Evolutionary conservation across 2,888 invertebrate species (phyloP).

Genomic region (Cantharis nigra): DNA sequence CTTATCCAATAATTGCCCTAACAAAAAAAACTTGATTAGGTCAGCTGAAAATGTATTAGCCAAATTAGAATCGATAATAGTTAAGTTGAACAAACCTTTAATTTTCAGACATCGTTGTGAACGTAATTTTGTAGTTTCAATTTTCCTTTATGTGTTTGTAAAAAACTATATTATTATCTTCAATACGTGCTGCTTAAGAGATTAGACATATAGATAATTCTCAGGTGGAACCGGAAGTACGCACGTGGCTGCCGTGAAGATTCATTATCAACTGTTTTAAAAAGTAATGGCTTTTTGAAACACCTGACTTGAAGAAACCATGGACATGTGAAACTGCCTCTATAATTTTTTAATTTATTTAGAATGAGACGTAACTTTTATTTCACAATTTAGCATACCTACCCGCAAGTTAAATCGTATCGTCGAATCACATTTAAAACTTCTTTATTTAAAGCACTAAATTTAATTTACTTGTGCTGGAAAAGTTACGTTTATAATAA

Average conservation of each 20-base stretch:
- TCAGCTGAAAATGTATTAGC: not conserved
- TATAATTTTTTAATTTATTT: conserved; percentile 11
- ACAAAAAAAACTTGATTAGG: not conserved
- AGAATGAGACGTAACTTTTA: not conserved
- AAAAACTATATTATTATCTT: conserved; percentile 16
- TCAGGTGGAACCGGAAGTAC: conserved; percentile 34
- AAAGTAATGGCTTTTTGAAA: conserved; percentile 31
- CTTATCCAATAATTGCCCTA: no score
- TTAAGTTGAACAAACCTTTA: not conserved
- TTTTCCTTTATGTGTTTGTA: conserved; percentile 2
- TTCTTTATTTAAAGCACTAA: not conserved
- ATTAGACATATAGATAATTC: conserved; percentile 16
- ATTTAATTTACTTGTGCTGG: not conserved
- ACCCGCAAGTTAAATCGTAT: not conserved
- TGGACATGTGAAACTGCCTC: conserved; percentile 21
- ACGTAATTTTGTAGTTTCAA: not conserved
- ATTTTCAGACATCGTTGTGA: not conserved
- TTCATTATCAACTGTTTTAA: conserved; percentile 35
- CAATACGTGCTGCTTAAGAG: conserved; percentile 9
- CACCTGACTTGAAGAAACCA: conserved; percentile 34
- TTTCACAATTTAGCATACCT: not conserved
- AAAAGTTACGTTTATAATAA: not conserved
- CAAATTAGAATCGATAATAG: not conserved
- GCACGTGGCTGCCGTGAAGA: conserved; percentile 36
- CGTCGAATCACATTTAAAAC: not conserved